Conservation (phyloP, 2,113 vertebrate genomes). For the Ornithorhynchus anatinus region DNA sequence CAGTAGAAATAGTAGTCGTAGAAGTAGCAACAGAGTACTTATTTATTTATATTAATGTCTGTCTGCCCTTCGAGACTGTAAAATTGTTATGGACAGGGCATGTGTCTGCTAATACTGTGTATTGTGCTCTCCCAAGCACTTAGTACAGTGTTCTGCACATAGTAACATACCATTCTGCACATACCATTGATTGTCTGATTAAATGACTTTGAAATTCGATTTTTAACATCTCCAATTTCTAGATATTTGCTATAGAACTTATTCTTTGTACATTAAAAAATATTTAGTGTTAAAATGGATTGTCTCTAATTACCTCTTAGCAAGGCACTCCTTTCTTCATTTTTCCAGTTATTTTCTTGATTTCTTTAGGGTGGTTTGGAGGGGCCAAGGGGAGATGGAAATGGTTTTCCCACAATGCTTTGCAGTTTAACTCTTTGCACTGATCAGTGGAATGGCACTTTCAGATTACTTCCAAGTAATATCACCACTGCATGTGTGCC, state of each 20-base stretch:
- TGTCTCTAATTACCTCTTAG: not conserved
- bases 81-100: too few species aligned
- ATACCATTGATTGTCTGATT: too few species aligned
- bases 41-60: too few species aligned
- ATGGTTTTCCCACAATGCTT: not conserved
- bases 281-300: not conserved
- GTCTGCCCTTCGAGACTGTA: too few species aligned
- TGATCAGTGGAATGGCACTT: not conserved
- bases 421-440: not conserved
- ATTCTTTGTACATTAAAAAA: not conserved
- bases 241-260: not conserved
- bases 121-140: too few species aligned
- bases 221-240: slow-evolving; percentile 6
- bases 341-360: not conserved
- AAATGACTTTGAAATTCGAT: too few species aligned
- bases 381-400: not conserved
- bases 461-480: not conserved
- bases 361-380: not conserved
- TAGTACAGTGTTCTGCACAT: too few species aligned
- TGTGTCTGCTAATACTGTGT: too few species aligned
- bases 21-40: too few species aligned
- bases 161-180: too few species aligned
- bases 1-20: too few species aligned
- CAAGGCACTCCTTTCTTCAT: not conserved
- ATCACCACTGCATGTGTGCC: not conserved